These are phyloP conservation scores for Gasterosteus aculeatus DNA, from an alignment of 2,113 vertebrate genomes.

Conservation along the genomic window DNA sequence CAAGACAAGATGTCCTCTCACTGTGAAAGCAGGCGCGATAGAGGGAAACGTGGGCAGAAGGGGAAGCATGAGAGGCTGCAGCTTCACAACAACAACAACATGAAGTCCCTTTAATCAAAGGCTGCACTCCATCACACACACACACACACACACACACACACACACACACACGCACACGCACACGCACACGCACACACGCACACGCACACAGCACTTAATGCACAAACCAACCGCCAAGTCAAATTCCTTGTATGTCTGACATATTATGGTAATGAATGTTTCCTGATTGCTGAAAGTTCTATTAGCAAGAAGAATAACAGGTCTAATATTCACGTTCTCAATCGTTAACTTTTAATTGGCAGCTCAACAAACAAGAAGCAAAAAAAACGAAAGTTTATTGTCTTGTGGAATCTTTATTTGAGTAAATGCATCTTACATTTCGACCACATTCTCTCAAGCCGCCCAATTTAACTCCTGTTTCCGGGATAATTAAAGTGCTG, in stretches of 20 bases:
- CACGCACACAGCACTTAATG: too few relatives aligned
- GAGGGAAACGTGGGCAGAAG: conserved; percentile 10
- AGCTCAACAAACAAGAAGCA: background rate
- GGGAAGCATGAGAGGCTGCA: background rate
- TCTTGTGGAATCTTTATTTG: background rate
- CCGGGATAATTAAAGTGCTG: background rate
- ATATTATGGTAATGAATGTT: too few relatives aligned
- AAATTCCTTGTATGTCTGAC: too few relatives aligned
- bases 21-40: background rate
- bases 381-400: background rate
- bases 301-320: conserved; percentile 4
- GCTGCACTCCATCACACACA: too few relatives aligned
- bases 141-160: too few relatives aligned
- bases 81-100: conserved; percentile 5
- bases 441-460: background rate
- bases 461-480: background rate
- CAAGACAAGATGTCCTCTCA: background rate
- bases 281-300: background rate
- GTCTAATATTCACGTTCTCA: background rate
- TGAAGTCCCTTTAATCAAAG: conserved; percentile 6
- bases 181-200: too few relatives aligned
- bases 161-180: too few relatives aligned
- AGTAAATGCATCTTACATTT: background rate
- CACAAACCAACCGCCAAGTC: too few relatives aligned
- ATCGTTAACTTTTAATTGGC: background rate